phyloP scores from a whole-genome alignment of 2,888 invertebrate species.

The Pterostichus niger region DNA sequence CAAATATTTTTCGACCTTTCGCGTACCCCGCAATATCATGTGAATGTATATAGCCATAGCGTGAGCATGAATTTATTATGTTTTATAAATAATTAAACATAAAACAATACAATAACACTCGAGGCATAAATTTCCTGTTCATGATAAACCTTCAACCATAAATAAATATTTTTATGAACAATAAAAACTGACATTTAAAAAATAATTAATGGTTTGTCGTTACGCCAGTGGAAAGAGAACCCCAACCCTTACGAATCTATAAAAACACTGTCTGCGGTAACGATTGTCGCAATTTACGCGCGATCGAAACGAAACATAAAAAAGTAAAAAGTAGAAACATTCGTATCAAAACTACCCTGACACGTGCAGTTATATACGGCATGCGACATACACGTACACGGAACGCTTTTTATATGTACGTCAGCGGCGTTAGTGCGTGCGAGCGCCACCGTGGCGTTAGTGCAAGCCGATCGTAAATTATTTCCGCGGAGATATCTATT shows the following conservation, averaged over 20 bases:
- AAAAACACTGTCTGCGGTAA: constrained; percentile 44
- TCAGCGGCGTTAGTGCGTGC: constrained; percentile 2
- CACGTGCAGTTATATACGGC: constrained; percentile 60
- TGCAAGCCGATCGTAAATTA: constrained; percentile 47
- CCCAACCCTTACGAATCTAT: background rate
- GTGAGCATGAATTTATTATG: background rate
- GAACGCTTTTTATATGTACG: constrained; percentile 44
- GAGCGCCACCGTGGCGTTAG: background rate
- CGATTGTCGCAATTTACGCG: constrained; percentile 63
- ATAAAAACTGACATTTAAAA: constrained; percentile 44
- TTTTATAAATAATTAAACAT: constrained; percentile 22
- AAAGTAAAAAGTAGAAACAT: constrained; percentile 47
- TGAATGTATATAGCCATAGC: constrained; percentile 4
- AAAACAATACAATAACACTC: background rate
- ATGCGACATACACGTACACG: constrained; percentile 56
- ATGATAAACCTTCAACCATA: constrained; percentile 22
- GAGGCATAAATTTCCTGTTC: background rate
- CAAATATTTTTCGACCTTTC: no score
- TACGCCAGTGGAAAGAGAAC: background rate
- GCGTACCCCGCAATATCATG: background rate
- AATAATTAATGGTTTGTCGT: constrained; percentile 49
- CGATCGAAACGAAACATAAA: constrained; percentile 8
- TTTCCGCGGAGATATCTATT: constrained; percentile 55
- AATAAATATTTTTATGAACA: constrained; percentile 51
- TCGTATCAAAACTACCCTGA: constrained; percentile 57